Conservation (phyloP, 2,113 vertebrate genomes). For the Toxotes chatareus region DNA sequence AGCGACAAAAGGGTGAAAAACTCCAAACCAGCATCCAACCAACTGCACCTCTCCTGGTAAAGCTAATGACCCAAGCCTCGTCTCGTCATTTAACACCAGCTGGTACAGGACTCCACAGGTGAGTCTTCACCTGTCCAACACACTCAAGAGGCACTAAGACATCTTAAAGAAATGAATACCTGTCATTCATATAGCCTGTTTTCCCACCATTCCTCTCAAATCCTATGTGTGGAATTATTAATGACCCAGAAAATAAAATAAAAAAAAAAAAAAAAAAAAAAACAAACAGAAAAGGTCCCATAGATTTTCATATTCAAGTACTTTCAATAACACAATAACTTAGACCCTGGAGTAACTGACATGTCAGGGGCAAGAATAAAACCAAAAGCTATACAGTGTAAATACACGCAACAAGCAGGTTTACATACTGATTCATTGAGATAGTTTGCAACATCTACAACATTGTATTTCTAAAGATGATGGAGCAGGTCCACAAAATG, state of each 20-base stretch:
- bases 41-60: constrained; percentile 1
- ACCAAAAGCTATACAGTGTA: constrained; percentile 80
- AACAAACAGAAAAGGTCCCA: constrained; percentile 66
- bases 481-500: constrained; percentile 52
- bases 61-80: neutral
- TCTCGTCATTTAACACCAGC: constrained; percentile 5
- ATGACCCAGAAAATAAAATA: constrained; percentile 48
- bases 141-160: constrained; percentile 64
- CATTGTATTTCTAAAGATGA: constrained; percentile 53
- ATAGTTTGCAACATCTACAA: constrained; percentile 61
- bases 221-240: constrained; percentile 58
- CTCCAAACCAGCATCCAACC: constrained; percentile 27
- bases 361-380: constrained; percentile 49
- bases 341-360: constrained; percentile 73
- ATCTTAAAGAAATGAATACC: constrained; percentile 68
- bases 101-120: neutral
- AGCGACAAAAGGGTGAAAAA: neutral
- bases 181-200: constrained; percentile 74
- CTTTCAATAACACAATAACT: constrained; percentile 84
- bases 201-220: constrained; percentile 53
- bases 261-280: constrained; percentile 42
- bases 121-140: constrained; percentile 18
- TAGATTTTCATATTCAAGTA: constrained; percentile 84
- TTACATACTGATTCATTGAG: constrained; percentile 70
- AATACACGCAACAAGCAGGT: constrained; percentile 77